These are phyloP conservation scores for Mohoua ochrocephala DNA, from an alignment of 2,113 vertebrate species.

Conservation along the genomic window DNA sequence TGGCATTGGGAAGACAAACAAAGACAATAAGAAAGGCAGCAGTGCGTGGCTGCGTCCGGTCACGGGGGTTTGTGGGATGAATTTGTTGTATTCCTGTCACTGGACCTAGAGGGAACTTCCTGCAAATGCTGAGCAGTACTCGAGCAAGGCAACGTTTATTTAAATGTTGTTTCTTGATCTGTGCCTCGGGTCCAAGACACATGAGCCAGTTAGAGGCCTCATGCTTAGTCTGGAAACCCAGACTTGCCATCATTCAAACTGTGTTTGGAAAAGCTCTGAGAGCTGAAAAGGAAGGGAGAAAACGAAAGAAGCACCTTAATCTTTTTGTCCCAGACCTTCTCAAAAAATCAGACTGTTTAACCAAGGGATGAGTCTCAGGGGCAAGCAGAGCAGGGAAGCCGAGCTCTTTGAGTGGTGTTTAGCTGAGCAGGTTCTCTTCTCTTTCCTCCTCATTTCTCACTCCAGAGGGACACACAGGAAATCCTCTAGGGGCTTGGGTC, in stretches of 20 bases:
- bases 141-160: neutral
- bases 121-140: neutral
- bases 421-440: neutral
- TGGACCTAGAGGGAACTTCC: neutral
- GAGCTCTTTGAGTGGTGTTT: neutral
- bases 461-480: neutral
- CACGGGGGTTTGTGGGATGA: neutral
- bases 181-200: neutral
- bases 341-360: neutral
- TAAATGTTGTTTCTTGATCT: neutral
- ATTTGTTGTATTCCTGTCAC: neutral
- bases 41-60: neutral
- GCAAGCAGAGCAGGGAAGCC: neutral
- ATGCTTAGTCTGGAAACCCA: neutral
- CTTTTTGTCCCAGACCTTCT: neutral
- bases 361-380: neutral
- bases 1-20: neutral
- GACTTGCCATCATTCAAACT: neutral
- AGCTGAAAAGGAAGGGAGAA: neutral
- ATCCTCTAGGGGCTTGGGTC: neutral
- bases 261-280: neutral
- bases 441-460: neutral
- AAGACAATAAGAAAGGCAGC: neutral
- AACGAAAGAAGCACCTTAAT: neutral
- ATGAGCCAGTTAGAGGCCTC: neutral